Percentiles rank a stretch among this genome's conserved stretches.
phyloP scores from a whole-genome alignment of 2,797 vertebrate species.

The Phrynocephalus forsythii region DNA sequence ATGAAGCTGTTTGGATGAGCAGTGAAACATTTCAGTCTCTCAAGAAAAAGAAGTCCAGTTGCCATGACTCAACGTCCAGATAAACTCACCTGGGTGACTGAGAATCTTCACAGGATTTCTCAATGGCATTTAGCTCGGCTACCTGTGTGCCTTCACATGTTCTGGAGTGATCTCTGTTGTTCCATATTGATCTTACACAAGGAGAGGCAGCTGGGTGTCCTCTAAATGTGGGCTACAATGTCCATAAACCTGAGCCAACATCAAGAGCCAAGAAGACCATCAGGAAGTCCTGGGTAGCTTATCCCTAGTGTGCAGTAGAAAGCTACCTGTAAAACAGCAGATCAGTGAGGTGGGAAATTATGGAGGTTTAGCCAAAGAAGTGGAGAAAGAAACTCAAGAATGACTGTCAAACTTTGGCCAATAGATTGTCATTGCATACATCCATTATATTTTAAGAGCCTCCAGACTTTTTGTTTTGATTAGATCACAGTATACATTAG shows the following conservation, averaged over 20 bases:
- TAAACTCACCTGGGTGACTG: too few relatives aligned
- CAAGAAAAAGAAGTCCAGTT: too few relatives aligned
- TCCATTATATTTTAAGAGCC: slow-evolving; percentile 1
- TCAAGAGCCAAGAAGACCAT: neutral
- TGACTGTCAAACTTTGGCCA: neutral
- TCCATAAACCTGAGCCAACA: neutral
- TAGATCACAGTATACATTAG: neutral
- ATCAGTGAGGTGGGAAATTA: neutral
- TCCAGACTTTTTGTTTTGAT: neutral
- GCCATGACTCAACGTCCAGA: too few relatives aligned
- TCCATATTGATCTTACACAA: neutral
- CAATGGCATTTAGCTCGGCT: neutral
- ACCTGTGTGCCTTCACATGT: neutral
- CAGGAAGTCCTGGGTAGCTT: neutral
- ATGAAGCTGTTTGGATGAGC: too few relatives aligned
- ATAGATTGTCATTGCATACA: neutral
- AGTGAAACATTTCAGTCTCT: too few relatives aligned
- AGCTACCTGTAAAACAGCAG: neutral
- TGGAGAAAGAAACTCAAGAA: neutral
- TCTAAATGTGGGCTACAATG: neutral
- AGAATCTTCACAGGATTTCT: neutral
- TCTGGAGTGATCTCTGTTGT: neutral
- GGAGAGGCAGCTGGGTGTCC: neutral
- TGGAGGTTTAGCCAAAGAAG: neutral
- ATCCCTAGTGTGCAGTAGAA: neutral